These are phyloP conservation scores for Ceratosolen solmsi DNA, from an alignment of 1,140 invertebrate genomes.

Conservation along the genomic window DNA sequence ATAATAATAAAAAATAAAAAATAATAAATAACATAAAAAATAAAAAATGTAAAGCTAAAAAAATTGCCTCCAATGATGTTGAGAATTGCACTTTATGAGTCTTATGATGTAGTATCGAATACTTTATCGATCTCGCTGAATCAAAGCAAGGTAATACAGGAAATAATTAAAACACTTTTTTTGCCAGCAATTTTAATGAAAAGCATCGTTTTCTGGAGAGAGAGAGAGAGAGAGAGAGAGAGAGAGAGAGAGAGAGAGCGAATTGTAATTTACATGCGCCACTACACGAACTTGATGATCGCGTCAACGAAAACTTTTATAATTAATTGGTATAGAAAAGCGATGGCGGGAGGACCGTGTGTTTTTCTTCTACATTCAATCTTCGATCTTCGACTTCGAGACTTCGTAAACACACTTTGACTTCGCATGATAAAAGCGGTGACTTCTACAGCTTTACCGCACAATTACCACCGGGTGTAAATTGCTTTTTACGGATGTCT, in stretches of 20 bases:
- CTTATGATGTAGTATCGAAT: not conserved
- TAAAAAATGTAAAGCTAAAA: not conserved
- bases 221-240: too few species aligned
- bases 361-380: too few species aligned
- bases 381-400: too few species aligned
- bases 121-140: not conserved
- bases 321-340: too few species aligned
- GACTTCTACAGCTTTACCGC: not conserved
- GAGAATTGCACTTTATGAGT: not conserved
- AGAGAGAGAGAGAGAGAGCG: too few species aligned
- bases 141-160: not conserved
- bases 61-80: not conserved
- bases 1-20: not conserved
- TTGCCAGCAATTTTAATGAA: not conserved
- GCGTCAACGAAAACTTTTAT: not conserved
- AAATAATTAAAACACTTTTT: constrained; percentile 16
- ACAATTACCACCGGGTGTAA: not conserved
- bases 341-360: too few species aligned
- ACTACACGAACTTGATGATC: not conserved
- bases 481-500: not conserved
- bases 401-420: too few species aligned
- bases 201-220: not conserved
- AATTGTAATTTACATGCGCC: not conserved
- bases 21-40: too few species aligned
- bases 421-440: too few species aligned